These are phyloP conservation scores for Darevskia mixta DNA, from an alignment of 2,797 vertebrate species.

Conservation along the genomic window DNA sequence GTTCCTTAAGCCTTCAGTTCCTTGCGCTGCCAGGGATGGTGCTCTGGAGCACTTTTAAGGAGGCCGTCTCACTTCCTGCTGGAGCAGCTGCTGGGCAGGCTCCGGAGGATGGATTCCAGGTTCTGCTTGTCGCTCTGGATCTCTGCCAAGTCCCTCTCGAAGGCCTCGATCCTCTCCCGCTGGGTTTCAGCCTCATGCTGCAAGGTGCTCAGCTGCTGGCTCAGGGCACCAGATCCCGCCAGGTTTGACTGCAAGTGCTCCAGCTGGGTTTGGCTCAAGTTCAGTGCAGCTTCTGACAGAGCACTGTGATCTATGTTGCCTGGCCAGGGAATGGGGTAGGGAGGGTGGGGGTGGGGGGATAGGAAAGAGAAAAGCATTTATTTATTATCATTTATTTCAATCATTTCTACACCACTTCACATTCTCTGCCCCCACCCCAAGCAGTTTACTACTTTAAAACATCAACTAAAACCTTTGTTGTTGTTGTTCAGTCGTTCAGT, in stretches of 20 bases:
- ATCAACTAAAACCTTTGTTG: too few species aligned
- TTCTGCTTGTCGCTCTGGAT: conserved; percentile 87
- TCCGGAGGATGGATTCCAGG: conserved; percentile 87
- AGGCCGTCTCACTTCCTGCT: conserved; percentile 62
- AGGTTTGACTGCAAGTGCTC: conserved; percentile 81
- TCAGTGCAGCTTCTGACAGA: conserved; percentile 79
- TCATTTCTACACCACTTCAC: too few species aligned
- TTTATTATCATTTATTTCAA: too few species aligned
- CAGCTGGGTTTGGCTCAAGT: conserved; percentile 79
- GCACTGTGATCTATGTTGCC: conserved; percentile 64
- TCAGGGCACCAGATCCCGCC: conserved; percentile 74
- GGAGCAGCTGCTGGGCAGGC: conserved; percentile 85
- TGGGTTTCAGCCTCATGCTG: conserved; percentile 83
- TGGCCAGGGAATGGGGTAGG: conserved; percentile 19
- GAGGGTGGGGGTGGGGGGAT: too few species aligned
- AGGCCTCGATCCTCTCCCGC: conserved; percentile 78
- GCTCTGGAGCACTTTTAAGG: neutral
- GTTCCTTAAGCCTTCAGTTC: neutral
- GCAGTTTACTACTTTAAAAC: too few species aligned
- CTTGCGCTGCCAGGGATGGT: neutral
- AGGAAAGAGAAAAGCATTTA: too few species aligned
- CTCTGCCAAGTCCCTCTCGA: conserved; percentile 86
- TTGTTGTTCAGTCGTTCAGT: too few species aligned
- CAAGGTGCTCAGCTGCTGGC: conserved; percentile 83
- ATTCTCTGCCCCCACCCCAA: too few species aligned